phyloP scores from a whole-genome alignment of 2,888 invertebrate species.

The Dinocampus coccinellae region DNA sequence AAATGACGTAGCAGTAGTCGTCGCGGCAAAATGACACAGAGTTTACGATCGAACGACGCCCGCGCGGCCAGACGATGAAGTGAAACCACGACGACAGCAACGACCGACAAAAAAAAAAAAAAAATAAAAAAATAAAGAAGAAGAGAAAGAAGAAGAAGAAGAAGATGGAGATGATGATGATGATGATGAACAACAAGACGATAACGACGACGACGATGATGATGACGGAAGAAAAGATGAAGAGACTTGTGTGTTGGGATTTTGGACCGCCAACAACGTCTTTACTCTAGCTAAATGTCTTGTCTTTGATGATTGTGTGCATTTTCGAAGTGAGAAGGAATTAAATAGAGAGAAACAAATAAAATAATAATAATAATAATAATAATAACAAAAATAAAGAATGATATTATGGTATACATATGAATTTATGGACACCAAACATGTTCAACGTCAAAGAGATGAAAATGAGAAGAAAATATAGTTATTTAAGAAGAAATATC shows the following conservation, averaged over 20 bases:
- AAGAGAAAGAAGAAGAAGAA: too few species aligned
- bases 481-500: constrained; percentile 1
- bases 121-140: too few species aligned
- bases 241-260: neutral
- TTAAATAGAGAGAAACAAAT: neutral
- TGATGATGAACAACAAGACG: too few species aligned
- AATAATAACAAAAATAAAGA: neutral
- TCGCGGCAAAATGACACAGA: constrained; percentile 1
- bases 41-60: constrained; percentile 21
- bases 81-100: constrained; percentile 1
- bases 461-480: constrained; percentile 16
- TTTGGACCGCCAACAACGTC: constrained; percentile 29
- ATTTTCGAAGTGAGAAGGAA: neutral
- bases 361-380: neutral
- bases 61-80: constrained; percentile 19
- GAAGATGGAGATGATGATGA: too few species aligned
- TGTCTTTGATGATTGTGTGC: constrained; percentile 29
- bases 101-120: too few species aligned
- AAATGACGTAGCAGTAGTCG: neutral
- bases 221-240: constrained; percentile 2
- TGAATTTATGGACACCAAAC: constrained; percentile 10
- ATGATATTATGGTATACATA: constrained; percentile 10
- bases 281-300: constrained; percentile 10
- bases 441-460: constrained; percentile 37
- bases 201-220: neutral